phyloP scores from a whole-genome alignment of 2,113 vertebrate species.

The Tapirus terrestris region DNA sequence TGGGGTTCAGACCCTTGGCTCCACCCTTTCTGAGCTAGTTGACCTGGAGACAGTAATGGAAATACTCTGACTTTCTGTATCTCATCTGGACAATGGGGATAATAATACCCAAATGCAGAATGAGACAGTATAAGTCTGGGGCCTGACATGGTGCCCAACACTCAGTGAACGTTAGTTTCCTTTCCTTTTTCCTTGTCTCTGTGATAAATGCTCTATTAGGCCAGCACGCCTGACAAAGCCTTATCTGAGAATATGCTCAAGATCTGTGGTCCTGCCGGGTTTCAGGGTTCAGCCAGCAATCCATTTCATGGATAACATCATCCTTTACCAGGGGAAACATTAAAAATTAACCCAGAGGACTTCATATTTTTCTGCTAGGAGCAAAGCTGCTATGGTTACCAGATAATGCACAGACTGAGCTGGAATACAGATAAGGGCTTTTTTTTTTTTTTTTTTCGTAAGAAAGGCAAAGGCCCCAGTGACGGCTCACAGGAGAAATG shows the following conservation, averaged over 20 bases:
- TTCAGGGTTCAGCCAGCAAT: slow-evolving; percentile 76
- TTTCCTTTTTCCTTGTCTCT: slow-evolving; percentile 54
- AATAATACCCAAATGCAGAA: background rate
- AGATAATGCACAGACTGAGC: slow-evolving; percentile 68
- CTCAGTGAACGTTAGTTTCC: slow-evolving; percentile 47
- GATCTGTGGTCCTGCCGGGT: slow-evolving; percentile 69
- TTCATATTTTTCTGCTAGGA: slow-evolving; percentile 80
- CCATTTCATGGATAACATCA: slow-evolving; percentile 76
- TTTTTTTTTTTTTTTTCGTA: slow-evolving; percentile 1
- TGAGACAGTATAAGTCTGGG: background rate
- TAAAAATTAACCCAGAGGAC: slow-evolving; percentile 83
- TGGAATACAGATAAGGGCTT: slow-evolving; percentile 72
- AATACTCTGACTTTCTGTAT: background rate
- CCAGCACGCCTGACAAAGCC: slow-evolving; percentile 72
- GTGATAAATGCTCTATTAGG: slow-evolving; percentile 80
- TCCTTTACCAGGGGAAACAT: slow-evolving; percentile 79
- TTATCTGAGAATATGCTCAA: slow-evolving; percentile 79
- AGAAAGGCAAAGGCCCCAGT: slow-evolving; percentile 67
- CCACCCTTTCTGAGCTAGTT: background rate
- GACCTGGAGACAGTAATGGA: background rate
- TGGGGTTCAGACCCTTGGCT: too few relatives aligned
- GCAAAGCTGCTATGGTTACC: slow-evolving; percentile 82
- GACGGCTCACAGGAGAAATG: slow-evolving; percentile 54
- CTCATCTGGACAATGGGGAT: background rate
- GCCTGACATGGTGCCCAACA: background rate